phyloP scores from a whole-genome alignment of 2,113 vertebrate genomes.

The Falcunculus frontatus region DNA sequence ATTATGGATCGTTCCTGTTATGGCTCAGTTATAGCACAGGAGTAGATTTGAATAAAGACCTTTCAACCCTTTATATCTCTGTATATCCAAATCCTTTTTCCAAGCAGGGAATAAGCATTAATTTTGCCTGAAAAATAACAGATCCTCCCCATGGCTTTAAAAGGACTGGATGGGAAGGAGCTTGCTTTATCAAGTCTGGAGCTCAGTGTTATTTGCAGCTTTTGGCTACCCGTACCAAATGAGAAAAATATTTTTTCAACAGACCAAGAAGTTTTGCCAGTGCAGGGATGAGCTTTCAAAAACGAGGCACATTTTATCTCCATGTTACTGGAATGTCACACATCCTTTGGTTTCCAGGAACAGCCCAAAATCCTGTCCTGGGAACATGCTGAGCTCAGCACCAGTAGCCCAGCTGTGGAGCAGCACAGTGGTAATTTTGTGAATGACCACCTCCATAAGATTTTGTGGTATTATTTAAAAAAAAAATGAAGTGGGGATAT shows the following conservation, averaged over 20 bases:
- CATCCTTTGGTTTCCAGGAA: neutral
- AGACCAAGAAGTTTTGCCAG: neutral
- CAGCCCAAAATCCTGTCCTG: conserved; percentile 49
- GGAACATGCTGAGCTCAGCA: conserved; percentile 59
- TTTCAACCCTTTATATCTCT: neutral
- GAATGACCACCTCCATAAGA: neutral
- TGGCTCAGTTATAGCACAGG: neutral
- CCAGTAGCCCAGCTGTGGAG: neutral
- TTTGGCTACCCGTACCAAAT: conserved; percentile 55
- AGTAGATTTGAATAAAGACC: neutral
- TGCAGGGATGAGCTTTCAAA: neutral
- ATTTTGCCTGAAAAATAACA: neutral
- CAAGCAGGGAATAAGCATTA: neutral
- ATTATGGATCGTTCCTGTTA: neutral
- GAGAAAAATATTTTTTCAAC: neutral
- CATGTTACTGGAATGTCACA: neutral
- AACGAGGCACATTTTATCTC: accelerated
- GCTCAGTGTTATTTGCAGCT: conserved; percentile 48
- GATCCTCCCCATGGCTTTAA: neutral
- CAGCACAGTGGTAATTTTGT: neutral
- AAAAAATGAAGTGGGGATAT: neutral
- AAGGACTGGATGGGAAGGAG: neutral
- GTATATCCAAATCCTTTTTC: neutral
- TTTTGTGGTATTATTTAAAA: neutral
- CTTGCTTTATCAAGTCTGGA: conserved; percentile 4